Base-by-base conservation (phyloP, 2,113 vertebrate genomes). In the Petrocephalus zakoni region DNA sequence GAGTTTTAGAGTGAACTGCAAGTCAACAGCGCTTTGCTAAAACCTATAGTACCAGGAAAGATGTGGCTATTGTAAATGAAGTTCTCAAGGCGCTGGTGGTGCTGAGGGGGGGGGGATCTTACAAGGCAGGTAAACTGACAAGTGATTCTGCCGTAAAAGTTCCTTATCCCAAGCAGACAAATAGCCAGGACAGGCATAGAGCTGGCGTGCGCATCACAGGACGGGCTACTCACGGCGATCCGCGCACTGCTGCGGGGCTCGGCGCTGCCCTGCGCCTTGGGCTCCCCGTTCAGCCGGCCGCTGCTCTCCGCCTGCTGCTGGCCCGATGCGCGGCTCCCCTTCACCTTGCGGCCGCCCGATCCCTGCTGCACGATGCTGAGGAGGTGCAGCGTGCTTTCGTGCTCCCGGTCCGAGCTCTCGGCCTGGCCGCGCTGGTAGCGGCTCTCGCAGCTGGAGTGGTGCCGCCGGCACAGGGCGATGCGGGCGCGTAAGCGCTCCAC, bases 401-500 rank as follows among this genome's bases (percentile, higher is more conserved):
- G 95, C 64, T 98, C 97, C 42, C 97, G 96, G 92, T 97, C 97
- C 0, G 96, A 96, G 92, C 89, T 97, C 93, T 98, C 97, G 0
- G 96, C 97, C 90, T 97, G 94, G 8, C 97, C 96, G 6, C 97
- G 95, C 91, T 96, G 96, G 89, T 98, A 98, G 92, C 98, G 97
- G 90, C 95, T 97, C 93, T 98, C 97, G 82, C 98, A 99, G 94
- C 96, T 98, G 90, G 97, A 96, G 95, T 99, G 98, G 93, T 99
- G 98, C 91, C 97, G 95, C 90, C 98, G 95, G 94, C 97, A 99
- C 82, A 97, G 94, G 91, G 97, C 98, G 25, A 99, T 98, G 68
- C 98, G 97, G 90, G 97, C 97, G 89, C 98, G 96, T 75, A 99
- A 91, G 87, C 98, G 96, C 94, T 99, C 97, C 93, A 99, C 98